Evolutionary conservation across 2,888 invertebrate species (phyloP).

Genomic region (Acleris holmiana): DNA sequence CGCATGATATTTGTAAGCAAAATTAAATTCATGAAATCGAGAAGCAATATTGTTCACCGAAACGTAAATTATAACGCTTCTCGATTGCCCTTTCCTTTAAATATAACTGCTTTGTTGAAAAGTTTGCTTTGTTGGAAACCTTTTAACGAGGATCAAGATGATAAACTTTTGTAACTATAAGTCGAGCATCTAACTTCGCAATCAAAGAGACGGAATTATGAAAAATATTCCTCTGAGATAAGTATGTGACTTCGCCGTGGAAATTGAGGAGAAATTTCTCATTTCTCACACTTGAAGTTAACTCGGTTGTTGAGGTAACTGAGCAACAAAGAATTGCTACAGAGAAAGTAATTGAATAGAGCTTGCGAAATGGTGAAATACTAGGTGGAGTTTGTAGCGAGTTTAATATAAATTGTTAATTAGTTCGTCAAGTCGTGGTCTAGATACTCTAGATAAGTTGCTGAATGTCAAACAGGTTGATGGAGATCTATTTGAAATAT

Average conservation of each 20-base stretch:
- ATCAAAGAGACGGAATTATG: constrained; percentile 12
- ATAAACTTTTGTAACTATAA: constrained; percentile 19
- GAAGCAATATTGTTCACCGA: constrained; percentile 9
- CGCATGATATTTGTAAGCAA: background rate
- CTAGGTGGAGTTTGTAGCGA: too few relatives aligned
- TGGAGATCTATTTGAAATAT: too few relatives aligned
- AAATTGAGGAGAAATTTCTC: constrained; percentile 5
- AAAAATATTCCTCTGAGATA: constrained; percentile 6
- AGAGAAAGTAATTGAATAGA: background rate
- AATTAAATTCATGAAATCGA: constrained; percentile 4
- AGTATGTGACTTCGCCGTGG: constrained; percentile 1
- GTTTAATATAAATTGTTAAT: background rate
- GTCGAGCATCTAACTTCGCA: constrained; percentile 11
- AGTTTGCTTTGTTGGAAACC: constrained; percentile 15
- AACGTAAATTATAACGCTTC: constrained; percentile 1
- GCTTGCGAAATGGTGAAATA: background rate
- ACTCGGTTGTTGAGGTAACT: constrained; percentile 2
- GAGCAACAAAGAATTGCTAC: background rate
- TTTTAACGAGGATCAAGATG: constrained; percentile 23
- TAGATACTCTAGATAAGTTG: too few relatives aligned
- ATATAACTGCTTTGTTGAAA: constrained; percentile 21
- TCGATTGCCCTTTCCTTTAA: constrained; percentile 8
- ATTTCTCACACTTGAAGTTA: constrained; percentile 10
- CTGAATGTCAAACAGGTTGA: too few relatives aligned
- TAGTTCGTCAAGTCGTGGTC: too few relatives aligned